Conservation (phyloP, 2,888 invertebrate genomes). For the Lasioglossum calceatum region DNA sequence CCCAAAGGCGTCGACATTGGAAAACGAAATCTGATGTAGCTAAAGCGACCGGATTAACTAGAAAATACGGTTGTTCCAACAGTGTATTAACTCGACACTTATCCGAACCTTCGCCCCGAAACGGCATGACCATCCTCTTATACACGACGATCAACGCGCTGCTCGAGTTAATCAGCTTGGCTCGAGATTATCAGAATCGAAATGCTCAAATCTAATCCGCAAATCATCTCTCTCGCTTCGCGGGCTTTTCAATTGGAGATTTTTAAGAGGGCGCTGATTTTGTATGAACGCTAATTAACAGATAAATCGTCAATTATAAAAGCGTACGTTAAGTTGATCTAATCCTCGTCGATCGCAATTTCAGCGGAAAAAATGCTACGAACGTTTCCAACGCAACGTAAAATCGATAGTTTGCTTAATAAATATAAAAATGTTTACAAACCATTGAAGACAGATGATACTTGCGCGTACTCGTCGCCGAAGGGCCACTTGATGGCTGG, state of each 20-base stretch:
- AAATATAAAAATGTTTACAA: not conserved
- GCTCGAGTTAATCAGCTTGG: conserved; percentile 41
- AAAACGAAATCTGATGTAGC: not conserved
- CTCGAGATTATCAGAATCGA: conserved; percentile 21
- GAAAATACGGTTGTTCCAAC: conserved; percentile 24
- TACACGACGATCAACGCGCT: not conserved
- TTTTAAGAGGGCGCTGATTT: not conserved
- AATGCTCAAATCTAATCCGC: conserved; percentile 10
- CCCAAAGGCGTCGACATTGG: not conserved
- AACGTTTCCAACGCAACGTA: not conserved
- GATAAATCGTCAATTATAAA: not conserved
- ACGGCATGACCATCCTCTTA: not conserved
- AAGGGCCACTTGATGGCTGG: conserved; percentile 46
- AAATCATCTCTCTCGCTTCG: not conserved
- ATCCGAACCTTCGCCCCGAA: not conserved
- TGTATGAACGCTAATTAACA: not conserved
- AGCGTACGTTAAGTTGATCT: not conserved
- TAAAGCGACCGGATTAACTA: conserved; percentile 31
- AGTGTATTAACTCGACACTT: conserved; percentile 45
- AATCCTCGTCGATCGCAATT: not conserved
- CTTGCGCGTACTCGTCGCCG: conserved; percentile 41
- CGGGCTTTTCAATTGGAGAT: not conserved
- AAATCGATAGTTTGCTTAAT: not conserved
- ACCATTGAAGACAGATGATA: not conserved
- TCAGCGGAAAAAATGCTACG: too few species aligned